A percentile compares a stretch with the other conserved stretches of the same genome.
Evolutionary conservation across 64 coral and sea anemone genomes (phyloP).

Genomic region (Montipora foliosa): DNA sequence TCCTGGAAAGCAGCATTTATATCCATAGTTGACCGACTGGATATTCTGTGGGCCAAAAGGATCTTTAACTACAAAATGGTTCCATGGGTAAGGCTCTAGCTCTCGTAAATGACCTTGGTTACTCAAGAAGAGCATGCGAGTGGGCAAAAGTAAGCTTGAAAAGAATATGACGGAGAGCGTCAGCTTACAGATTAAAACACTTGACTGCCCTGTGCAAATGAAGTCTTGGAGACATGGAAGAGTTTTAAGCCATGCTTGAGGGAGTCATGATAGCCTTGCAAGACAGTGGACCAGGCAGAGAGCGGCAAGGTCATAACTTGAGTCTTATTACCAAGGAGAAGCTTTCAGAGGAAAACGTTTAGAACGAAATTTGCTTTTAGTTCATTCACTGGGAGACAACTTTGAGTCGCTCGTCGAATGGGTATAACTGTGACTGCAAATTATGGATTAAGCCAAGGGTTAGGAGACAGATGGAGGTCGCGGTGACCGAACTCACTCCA

Average conservation of each 20-base stretch:
- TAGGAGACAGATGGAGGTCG: background rate
- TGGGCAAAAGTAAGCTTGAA: constrained; percentile 50
- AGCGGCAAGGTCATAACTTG: constrained; percentile 51
- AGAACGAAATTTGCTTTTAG: constrained; percentile 58
- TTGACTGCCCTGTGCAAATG: constrained; percentile 47
- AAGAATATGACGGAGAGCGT: constrained; percentile 52
- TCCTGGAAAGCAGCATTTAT: constrained; percentile 70
- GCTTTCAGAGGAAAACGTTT: constrained; percentile 49
- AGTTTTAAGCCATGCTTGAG: constrained; percentile 22
- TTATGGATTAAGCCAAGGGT: constrained; percentile 62
- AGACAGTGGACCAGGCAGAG: constrained; percentile 46
- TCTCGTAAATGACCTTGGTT: constrained; percentile 48
- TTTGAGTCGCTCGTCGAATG: constrained; percentile 30
- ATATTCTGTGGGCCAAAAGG: constrained; percentile 65
- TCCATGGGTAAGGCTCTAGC: constrained; percentile 33
- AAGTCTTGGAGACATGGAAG: constrained; percentile 65
- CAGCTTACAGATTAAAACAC: constrained; percentile 48
- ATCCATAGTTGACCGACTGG: constrained; percentile 19
- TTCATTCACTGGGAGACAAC: constrained; percentile 33
- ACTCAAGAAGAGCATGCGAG: constrained; percentile 44
- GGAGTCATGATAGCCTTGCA: constrained; percentile 36
- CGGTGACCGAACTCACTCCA: background rate
- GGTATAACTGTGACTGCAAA: constrained; percentile 44
- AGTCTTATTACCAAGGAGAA: constrained; percentile 69
- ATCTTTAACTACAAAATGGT: constrained; percentile 50